Conservation (phyloP, 2,888 invertebrate species). For the Latrodectus hesperus region DNA sequence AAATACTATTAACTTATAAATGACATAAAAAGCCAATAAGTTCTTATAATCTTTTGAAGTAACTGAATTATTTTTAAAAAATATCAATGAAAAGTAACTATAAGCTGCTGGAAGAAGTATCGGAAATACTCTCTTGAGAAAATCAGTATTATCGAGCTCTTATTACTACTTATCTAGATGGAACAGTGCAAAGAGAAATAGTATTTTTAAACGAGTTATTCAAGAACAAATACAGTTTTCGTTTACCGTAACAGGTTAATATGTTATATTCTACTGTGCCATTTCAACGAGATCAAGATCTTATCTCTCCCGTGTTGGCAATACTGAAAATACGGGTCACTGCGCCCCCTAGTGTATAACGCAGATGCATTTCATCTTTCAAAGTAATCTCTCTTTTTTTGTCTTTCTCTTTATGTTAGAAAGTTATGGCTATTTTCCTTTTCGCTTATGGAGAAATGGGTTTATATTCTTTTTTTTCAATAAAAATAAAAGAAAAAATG, state of each 20-base stretch:
- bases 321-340: conserved; percentile 51
- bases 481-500: not conserved
- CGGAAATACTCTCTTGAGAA: conserved; percentile 9
- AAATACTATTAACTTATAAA: too few relatives aligned
- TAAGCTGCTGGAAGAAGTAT: too few relatives aligned
- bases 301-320: conserved; percentile 60
- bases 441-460: conserved; percentile 13
- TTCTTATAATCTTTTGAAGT: too few relatives aligned
- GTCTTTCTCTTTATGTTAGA: conserved; percentile 17
- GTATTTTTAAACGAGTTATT: conserved; percentile 34
- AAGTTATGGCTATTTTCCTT: conserved; percentile 16
- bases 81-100: too few relatives aligned
- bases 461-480: conserved; percentile 26
- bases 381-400: conserved; percentile 51
- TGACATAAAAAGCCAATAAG: too few relatives aligned
- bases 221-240: conserved; percentile 42
- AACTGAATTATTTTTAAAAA: not conserved
- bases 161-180: conserved; percentile 45
- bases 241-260: conserved; percentile 46
- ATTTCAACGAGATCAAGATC: conserved; percentile 59
- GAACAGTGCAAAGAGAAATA: conserved; percentile 31
- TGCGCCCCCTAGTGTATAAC: conserved; percentile 55
- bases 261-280: conserved; percentile 53
- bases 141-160: conserved; percentile 17
- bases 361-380: conserved; percentile 63